These are phyloP conservation scores for Maniola jurtina DNA, from an alignment of 1,140 invertebrate species.

Conservation along the genomic window DNA sequence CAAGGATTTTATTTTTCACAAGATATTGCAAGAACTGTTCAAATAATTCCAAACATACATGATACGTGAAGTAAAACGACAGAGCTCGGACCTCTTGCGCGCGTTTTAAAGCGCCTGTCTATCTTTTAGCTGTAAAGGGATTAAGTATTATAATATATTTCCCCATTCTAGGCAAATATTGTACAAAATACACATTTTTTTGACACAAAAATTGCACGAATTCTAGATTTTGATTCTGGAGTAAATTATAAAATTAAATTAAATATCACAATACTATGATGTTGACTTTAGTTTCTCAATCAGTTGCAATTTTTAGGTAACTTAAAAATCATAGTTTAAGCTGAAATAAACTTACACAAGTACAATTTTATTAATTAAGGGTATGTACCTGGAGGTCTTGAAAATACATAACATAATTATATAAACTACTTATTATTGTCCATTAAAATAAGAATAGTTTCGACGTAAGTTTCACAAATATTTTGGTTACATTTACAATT, in stretches of 20 bases:
- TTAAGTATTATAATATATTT: no score
- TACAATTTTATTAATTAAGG: conserved; percentile 27
- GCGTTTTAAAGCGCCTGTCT: no score
- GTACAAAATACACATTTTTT: no score
- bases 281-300: no score
- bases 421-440: conserved; percentile 30
- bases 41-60: background rate
- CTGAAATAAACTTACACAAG: conserved; percentile 10
- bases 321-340: background rate
- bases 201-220: no score
- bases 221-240: no score
- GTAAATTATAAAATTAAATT: no score
- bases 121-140: no score
- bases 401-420: conserved; percentile 12
- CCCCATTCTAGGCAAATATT: no score
- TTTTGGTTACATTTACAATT: conserved; percentile 35
- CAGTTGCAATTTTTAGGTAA: no score
- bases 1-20: background rate
- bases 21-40: background rate
- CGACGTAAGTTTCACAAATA: conserved; percentile 29
- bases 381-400: conserved; percentile 7
- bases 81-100: background rate
- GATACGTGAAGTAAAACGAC: background rate
- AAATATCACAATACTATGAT: no score
- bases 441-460: conserved; percentile 35